Base-by-base conservation (phyloP, 2,113 vertebrate genomes). In the Propithecus coquereli region DNA sequence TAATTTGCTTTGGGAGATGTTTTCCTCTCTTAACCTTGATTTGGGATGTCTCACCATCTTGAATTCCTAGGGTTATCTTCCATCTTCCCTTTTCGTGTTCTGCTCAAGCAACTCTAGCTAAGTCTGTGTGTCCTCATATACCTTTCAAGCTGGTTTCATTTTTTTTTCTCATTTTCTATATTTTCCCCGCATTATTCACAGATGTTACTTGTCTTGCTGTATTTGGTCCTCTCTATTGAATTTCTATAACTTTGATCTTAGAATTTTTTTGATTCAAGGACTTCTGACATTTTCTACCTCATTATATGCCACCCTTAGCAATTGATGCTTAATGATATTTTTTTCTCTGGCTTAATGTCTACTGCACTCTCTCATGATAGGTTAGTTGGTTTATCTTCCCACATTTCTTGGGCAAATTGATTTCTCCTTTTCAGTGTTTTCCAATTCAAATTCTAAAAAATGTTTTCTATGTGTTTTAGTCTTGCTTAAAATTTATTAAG, bases 281-380 rank as follows among this genome's bases (percentile, higher is more conserved):
- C 71, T 79, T 80, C 23, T 87, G 90, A 93, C 63, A 90, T 92
- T 92, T 91, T 66, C 85, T 93, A 59, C 65, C 34, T 93, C 54
- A 74, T 92, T 90, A 95, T 66, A 86, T 66, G 40, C 47, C 40
- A 86, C 54, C 57, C n/a, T 86, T 93, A 61, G 54, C 40, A 74
- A 81, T 79, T 93, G 47, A 63, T 91, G 76, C 63, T 91, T 94
- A 94, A 93, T 90, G 57, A 74, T 80, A 74, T 47, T 74, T 96
- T 57, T 57, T 95, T 92, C 47, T 65, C 34, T 66, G 47, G 57
- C 57, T 90, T 80, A 81, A 0, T 81, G 80, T 81, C 90, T 73
- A 32, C 79, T 37, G 27, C 6, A 32, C 32, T 68, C 6, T 90
- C 52, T 80, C 80, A 84, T n/a, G 23, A 63, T 14, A 87, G 57